phyloP scores from a whole-genome alignment of 2,113 vertebrate species.

The Notarius lentiginosus region DNA sequence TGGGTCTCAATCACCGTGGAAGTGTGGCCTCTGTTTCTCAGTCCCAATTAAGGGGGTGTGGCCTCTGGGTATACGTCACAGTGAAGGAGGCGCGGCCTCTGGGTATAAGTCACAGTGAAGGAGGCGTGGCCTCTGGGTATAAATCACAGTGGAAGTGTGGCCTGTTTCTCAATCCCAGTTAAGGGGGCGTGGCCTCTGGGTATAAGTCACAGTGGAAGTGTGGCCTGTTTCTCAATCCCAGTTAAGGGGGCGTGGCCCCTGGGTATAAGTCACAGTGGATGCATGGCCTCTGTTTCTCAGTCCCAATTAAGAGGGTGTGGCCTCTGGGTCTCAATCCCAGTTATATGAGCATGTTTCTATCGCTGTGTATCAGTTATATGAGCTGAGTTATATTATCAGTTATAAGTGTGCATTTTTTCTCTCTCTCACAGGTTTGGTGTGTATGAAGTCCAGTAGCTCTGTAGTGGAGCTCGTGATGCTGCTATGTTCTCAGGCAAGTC shows the following conservation, averaged over 20 bases:
- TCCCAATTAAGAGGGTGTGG: no score
- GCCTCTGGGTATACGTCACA: neutral
- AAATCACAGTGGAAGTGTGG: neutral
- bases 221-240: neutral
- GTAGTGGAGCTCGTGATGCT: slow-evolving; percentile 99
- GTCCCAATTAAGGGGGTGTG: neutral
- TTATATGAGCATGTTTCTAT: no score
- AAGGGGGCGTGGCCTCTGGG: neutral
- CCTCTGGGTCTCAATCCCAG: no score
- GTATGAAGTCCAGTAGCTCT: slow-evolving; percentile 98
- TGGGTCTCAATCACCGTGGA: neutral
- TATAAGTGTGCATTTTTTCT: slow-evolving; percentile 11
- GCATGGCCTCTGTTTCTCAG: no score
- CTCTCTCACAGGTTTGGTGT: slow-evolving; percentile 85
- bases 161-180: neutral
- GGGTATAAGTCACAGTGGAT: no score
- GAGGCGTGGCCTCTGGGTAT: neutral
- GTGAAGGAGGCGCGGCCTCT: neutral
- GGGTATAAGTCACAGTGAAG: neutral
- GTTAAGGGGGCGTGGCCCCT: neutral
- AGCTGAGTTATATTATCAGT: no score
- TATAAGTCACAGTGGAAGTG: no score
- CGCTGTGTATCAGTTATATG: neutral
- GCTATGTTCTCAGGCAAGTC: slow-evolving; percentile 95
- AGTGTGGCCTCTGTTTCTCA: neutral